Conservation (phyloP, 1,140 invertebrate genomes). For the Cydia amplana region DNA sequence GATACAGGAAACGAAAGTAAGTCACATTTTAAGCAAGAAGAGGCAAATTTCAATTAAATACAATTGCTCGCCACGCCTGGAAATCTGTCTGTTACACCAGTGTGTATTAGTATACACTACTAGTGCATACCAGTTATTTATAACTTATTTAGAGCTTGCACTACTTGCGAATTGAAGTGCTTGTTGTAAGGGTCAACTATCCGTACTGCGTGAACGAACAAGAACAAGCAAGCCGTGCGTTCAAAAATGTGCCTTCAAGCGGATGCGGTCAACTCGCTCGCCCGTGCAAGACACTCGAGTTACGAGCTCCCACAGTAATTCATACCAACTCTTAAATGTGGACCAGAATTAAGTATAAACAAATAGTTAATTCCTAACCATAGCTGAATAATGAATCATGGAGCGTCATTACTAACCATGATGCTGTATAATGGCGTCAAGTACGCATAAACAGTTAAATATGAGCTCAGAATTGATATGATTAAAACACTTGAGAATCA, state of each 20-base stretch:
- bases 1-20: too few species aligned
- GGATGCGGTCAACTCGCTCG: neutral
- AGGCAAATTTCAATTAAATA: too few species aligned
- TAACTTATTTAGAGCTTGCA: too few species aligned
- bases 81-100: too few species aligned
- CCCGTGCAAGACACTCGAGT: neutral
- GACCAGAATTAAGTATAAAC: neutral
- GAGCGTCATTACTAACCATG: conserved; percentile 15
- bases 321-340: neutral
- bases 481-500: conserved; percentile 31
- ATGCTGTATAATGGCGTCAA: conserved; percentile 20
- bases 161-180: too few species aligned
- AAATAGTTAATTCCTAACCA: neutral
- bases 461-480: conserved; percentile 31
- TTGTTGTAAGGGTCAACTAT: too few species aligned
- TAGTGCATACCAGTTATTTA: too few species aligned
- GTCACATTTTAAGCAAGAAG: too few species aligned
- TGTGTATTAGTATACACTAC: too few species aligned
- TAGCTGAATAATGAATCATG: neutral
- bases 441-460: conserved; percentile 29
- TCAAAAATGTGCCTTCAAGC: neutral
- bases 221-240: neutral
- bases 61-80: too few species aligned
- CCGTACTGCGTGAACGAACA: too few species aligned
- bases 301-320: neutral